phyloP scores from a whole-genome alignment of 2,888 invertebrate genomes.

The Isotomurus palustris region DNA sequence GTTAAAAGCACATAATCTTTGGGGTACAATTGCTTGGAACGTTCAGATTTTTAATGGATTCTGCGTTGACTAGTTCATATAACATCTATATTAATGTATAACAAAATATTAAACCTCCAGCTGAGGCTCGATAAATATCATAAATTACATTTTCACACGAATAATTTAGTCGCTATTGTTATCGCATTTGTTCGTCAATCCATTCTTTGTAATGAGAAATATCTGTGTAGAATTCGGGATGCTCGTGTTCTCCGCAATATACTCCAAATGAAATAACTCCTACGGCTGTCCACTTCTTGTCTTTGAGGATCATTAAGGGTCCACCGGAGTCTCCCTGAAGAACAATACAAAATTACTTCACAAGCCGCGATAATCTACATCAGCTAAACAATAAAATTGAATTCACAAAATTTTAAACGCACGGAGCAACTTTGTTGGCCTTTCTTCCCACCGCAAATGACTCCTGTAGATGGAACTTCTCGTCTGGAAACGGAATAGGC shows the following conservation, averaged over 20 bases:
- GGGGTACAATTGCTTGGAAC: too few species aligned
- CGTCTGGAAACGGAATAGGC: constrained; percentile 15
- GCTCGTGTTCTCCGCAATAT: constrained; percentile 18
- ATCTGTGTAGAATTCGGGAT: constrained; percentile 27
- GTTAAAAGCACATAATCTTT: too few species aligned
- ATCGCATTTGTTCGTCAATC: constrained; percentile 24
- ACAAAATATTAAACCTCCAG: too few species aligned
- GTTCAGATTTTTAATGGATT: too few species aligned
- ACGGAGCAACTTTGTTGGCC: constrained; percentile 27
- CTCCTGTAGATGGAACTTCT: constrained; percentile 21
- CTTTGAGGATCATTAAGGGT: constrained; percentile 9
- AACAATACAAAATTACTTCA: background rate
- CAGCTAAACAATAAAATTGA: background rate
- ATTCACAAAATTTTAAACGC: background rate
- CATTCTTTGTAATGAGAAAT: constrained; percentile 22
- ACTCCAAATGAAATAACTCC: constrained; percentile 31
- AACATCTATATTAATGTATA: too few species aligned
- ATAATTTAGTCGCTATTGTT: too few species aligned
- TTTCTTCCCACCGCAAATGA: constrained; percentile 25
- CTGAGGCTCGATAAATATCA: too few species aligned
- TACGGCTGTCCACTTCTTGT: constrained; percentile 17
- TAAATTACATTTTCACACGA: too few species aligned
- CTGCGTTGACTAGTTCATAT: too few species aligned
- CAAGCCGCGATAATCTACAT: background rate
- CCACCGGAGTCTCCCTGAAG: constrained; percentile 26